Evolutionary conservation across 2,113 vertebrate species (phyloP).

Genomic region (Pomatorhinus ruficollis): DNA sequence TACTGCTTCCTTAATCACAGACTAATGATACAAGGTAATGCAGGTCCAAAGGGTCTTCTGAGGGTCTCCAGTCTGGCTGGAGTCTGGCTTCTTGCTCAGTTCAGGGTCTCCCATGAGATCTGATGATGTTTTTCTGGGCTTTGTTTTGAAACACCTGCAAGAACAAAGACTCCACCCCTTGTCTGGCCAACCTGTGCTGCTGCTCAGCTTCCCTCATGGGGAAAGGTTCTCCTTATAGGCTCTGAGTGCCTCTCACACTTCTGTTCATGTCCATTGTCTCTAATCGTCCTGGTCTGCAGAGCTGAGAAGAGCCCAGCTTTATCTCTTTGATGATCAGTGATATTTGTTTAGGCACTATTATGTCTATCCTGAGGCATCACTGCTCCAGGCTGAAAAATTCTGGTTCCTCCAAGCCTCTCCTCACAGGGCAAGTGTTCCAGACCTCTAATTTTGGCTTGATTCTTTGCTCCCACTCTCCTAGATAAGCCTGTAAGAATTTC

Average conservation of each 20-base stretch:
- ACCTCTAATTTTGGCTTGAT: background rate
- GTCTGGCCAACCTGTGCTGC: background rate
- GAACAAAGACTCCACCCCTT: background rate
- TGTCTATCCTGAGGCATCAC: background rate
- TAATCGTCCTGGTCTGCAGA: background rate
- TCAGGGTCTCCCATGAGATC: background rate
- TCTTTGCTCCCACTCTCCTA: background rate
- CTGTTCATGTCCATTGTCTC: background rate
- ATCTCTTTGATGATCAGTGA: background rate
- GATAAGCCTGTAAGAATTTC: background rate
- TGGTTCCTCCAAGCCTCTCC: background rate
- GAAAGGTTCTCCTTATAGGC: background rate
- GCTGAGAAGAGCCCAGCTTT: background rate
- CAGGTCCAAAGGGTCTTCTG: background rate
- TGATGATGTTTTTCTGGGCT: background rate
- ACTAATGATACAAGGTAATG: background rate
- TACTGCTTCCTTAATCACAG: background rate
- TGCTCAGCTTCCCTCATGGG: fast-evolving
- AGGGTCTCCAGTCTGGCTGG: background rate
- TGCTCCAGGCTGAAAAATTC: background rate
- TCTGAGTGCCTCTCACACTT: background rate
- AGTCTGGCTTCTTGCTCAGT: background rate
- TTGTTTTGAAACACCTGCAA: background rate
- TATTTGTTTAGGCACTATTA: too few relatives aligned
- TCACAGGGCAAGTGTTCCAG: background rate